phyloP scores from a whole-genome alignment of 2,113 vertebrate species.

The Campylomormyrus tamandua region DNA sequence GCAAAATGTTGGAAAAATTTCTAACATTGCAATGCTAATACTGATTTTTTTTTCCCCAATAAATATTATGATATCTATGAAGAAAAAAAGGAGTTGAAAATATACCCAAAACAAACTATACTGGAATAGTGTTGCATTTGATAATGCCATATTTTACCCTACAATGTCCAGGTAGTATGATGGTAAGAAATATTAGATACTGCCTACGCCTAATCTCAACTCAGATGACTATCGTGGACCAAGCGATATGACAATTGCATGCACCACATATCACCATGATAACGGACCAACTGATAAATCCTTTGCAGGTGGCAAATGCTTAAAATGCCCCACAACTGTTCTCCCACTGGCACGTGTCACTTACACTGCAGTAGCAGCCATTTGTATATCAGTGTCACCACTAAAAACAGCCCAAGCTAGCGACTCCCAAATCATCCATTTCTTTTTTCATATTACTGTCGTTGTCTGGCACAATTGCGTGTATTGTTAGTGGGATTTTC shows the following conservation, averaged over 20 bases:
- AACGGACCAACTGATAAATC: background rate
- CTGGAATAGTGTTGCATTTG: background rate
- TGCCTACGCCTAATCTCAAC: background rate
- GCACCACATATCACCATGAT: background rate
- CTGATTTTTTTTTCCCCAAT: background rate
- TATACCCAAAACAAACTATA: background rate
- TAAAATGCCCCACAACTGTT: no score
- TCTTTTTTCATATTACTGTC: background rate
- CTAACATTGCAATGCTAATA: background rate
- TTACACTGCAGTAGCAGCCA: no score
- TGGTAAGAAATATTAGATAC: background rate
- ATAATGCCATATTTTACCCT: background rate
- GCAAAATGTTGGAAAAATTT: background rate
- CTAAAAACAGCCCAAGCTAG: background rate
- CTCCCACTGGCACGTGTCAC: no score
- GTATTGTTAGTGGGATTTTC: background rate
- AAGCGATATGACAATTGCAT: background rate
- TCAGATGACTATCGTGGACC: background rate
- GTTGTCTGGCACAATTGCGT: background rate
- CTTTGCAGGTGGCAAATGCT: no score
- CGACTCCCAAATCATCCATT: background rate
- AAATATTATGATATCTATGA: background rate
- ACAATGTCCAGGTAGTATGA: background rate
- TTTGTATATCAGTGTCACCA: no score
- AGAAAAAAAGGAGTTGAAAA: background rate